phyloP scores from a whole-genome alignment of 2,888 invertebrate genomes.

The Drosophila kokeensis region DNA sequence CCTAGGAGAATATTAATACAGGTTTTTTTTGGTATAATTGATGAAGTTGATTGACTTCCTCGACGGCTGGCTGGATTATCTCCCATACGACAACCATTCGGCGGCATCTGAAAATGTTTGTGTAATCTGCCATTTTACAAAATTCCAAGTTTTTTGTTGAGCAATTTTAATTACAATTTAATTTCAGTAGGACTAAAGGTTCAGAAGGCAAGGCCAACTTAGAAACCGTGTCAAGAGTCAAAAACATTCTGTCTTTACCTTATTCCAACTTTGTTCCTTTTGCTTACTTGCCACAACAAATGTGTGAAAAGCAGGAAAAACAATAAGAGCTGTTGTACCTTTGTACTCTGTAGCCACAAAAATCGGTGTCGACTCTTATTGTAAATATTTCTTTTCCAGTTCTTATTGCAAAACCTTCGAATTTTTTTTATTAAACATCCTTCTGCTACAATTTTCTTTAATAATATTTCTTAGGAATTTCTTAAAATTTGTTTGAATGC shows the following conservation, averaged over 20 bases:
- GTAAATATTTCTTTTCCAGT: neutral
- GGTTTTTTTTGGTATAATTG: constrained; percentile 1
- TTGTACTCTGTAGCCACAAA: constrained; percentile 5
- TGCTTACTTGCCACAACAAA: constrained; percentile 9
- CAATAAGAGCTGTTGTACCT: constrained; percentile 2
- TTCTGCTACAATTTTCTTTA: neutral
- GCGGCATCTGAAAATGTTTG: constrained; percentile 60
- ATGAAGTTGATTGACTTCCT: constrained; percentile 2
- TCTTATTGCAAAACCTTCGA: neutral
- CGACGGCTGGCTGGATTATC: neutral
- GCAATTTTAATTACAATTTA: constrained; percentile 9
- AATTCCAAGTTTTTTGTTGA: neutral
- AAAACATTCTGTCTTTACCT: constrained; percentile 6
- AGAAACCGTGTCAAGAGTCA: constrained; percentile 17
- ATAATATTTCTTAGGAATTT: neutral
- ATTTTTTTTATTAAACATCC: neutral
- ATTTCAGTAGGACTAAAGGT: neutral
- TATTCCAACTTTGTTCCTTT: neutral
- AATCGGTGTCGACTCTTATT: neutral
- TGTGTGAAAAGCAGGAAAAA: constrained; percentile 20
- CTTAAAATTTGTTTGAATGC: accelerated
- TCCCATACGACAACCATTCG: constrained; percentile 47
- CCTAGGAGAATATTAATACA: neutral
- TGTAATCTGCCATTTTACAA: constrained; percentile 54
- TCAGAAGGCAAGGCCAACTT: constrained; percentile 14